Evolutionary conservation across 1,140 invertebrate species (phyloP).

Genomic region (Achroia grisella): DNA sequence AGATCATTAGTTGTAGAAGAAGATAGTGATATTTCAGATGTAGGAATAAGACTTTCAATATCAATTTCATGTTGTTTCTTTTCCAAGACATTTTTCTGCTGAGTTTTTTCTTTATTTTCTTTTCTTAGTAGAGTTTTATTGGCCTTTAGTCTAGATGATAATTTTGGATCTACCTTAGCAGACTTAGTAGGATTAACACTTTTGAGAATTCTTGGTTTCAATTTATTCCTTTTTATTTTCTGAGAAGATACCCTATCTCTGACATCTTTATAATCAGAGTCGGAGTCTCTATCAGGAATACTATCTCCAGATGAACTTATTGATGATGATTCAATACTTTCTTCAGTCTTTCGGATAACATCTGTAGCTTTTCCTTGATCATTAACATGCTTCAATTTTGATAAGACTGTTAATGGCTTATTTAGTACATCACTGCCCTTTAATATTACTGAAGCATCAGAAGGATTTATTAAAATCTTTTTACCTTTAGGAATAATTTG

Average conservation of each 20-base stretch:
- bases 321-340: constrained; percentile 55
- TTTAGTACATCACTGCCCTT: constrained; percentile 61
- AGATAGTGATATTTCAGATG: constrained; percentile 22
- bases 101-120: constrained; percentile 54
- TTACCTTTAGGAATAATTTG: constrained; percentile 69
- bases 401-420: constrained; percentile 50
- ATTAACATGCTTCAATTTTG: constrained; percentile 38
- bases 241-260: constrained; percentile 41
- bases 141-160: constrained; percentile 36
- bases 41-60: constrained; percentile 25
- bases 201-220: constrained; percentile 60
- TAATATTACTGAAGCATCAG: constrained; percentile 52
- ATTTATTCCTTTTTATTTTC: constrained; percentile 41
- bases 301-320: constrained; percentile 58
- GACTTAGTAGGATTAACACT: constrained; percentile 22
- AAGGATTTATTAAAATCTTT: constrained; percentile 58
- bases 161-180: constrained; percentile 36
- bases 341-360: constrained; percentile 28
- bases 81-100: constrained; percentile 31
- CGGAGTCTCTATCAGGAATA: constrained; percentile 62
- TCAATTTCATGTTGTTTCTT: constrained; percentile 31
- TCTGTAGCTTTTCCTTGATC: constrained; percentile 27
- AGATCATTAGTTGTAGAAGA: constrained; percentile 20
- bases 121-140: constrained; percentile 44
- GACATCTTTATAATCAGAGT: constrained; percentile 66